Base-by-base conservation (phyloP, 2,113 vertebrate genomes). In the Sminthopsis crassicaudata region DNA sequence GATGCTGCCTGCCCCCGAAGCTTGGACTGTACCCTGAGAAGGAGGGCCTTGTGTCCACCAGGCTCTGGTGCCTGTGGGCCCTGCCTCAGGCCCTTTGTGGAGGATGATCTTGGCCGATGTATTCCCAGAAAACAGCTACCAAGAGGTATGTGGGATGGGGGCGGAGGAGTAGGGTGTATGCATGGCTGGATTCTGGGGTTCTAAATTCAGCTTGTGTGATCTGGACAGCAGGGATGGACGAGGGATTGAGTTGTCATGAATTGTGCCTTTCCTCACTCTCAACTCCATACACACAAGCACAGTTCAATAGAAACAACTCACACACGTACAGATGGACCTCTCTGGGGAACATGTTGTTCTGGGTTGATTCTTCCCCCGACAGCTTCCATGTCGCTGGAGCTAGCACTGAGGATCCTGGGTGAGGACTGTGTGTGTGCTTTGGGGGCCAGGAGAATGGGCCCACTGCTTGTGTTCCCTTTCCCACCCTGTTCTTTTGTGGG, bases 1-100 rank as follows among this genome's bases (percentile, higher is more conserved):
- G 98, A 98, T 89, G 98, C 94, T 0, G 92, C 97, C 27, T 99
- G 99, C 94, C 99, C 99, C 0, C 98, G 99, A 91, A 99, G 98
- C 97, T 97, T 99, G 97, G 99, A 99, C 96, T 99, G 99, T 90
- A 98, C 99, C 55, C 98, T 99, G 94, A 98, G 98, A 94, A 98
- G 99, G 60, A 98, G 99, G 0, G 98, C 99, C 90, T 98, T 99
- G 94, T 99, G 99, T 94, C 98, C 92, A 0, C 98, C 98, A 0
- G 99, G 99, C 0, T 98, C 98, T 0, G 98, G 98, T 0, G 92
- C 96, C 96, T 99, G 99, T 0, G 99, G 99, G 3, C 99, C 99
- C 57, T 99, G 99, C 94, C 98, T 99, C n/a, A 90, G 92, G 46
- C 97, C 98, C 0, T 99, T 99, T 97, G 97, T 97, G 88, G 99